phyloP scores from a whole-genome alignment of 1,140 invertebrate genomes.

The Reticulitermes speratus region DNA sequence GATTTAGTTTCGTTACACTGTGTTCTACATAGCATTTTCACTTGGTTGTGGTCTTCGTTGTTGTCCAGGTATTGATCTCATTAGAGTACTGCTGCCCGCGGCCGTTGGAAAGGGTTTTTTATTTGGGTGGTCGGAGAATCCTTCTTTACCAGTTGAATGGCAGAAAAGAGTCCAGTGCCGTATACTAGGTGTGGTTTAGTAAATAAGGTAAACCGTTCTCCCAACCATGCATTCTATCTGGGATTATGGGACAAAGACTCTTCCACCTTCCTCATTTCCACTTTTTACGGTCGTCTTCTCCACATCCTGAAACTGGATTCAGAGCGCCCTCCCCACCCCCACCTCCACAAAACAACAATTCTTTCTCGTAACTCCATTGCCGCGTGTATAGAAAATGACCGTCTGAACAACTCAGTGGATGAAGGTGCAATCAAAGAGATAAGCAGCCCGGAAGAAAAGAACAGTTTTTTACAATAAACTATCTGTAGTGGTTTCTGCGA shows the following conservation, averaged over 20 bases:
- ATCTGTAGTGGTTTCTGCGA: neutral
- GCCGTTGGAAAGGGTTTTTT: neutral
- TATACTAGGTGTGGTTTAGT: neutral
- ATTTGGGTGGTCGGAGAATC: neutral
- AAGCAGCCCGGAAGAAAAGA: slow-evolving; percentile 11
- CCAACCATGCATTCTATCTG: neutral
- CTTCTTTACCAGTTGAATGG: slow-evolving; percentile 8
- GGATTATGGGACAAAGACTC: slow-evolving; percentile 10
- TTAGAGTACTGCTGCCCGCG: neutral
- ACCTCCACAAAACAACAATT: neutral
- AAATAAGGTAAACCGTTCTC: neutral
- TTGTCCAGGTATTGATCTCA: neutral
- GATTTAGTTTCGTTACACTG: too few relatives aligned
- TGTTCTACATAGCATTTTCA: too few relatives aligned
- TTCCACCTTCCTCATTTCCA: neutral
- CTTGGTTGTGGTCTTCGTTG: neutral
- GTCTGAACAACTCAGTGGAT: slow-evolving; percentile 1
- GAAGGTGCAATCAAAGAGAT: slow-evolving; percentile 10
- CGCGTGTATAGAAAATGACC: neutral
- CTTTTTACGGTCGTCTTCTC: neutral
- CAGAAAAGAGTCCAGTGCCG: neutral
- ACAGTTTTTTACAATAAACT: slow-evolving; percentile 5
- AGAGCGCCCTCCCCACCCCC: neutral
- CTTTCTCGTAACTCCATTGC: neutral
- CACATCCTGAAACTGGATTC: neutral